These are phyloP conservation scores for Timandra comae DNA, from an alignment of 2,888 invertebrate species.

Conservation along the genomic window DNA sequence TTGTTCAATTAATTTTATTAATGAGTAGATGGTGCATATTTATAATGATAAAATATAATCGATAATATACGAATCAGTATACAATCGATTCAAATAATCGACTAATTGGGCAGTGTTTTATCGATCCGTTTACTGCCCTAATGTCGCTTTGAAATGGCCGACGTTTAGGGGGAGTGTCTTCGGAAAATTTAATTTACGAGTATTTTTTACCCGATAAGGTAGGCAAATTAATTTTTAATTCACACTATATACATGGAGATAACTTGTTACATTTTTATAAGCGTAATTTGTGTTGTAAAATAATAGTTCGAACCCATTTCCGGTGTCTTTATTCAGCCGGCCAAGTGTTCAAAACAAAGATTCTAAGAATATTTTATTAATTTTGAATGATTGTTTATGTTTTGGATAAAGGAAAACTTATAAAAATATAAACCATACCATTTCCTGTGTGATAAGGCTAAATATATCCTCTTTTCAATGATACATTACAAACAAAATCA, in stretches of 20 bases:
- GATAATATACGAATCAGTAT: slow-evolving; percentile 12
- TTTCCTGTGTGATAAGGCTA: no score
- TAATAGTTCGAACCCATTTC: slow-evolving; percentile 40
- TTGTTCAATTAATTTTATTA: no score
- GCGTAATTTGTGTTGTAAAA: slow-evolving; percentile 3
- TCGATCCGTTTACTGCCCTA: slow-evolving; percentile 50
- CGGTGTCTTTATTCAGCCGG: slow-evolving; percentile 51
- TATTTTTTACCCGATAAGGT: slow-evolving; percentile 51
- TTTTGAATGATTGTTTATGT: slow-evolving; percentile 19
- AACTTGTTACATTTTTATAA: slow-evolving; percentile 1
- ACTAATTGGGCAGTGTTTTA: slow-evolving; percentile 29
- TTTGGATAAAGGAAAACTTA: no score
- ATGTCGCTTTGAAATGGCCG: slow-evolving; percentile 74
- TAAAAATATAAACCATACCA: no score
- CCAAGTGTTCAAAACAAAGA: slow-evolving; percentile 70
- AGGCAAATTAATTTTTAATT: slow-evolving; percentile 29
- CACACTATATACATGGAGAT: slow-evolving; percentile 1
- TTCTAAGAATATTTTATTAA: slow-evolving; percentile 35
- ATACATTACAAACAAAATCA: no score
- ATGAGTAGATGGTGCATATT: no score
- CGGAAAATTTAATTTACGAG: slow-evolving; percentile 52
- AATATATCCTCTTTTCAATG: no score
- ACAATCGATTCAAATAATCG: slow-evolving; percentile 13
- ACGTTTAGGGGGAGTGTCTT: slow-evolving; percentile 75
- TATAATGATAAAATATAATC: no score